Percentiles rank a stretch among this genome's conserved stretches.
phyloP scores from a whole-genome alignment of 2,113 vertebrate genomes.

The Sialia sialis region DNA sequence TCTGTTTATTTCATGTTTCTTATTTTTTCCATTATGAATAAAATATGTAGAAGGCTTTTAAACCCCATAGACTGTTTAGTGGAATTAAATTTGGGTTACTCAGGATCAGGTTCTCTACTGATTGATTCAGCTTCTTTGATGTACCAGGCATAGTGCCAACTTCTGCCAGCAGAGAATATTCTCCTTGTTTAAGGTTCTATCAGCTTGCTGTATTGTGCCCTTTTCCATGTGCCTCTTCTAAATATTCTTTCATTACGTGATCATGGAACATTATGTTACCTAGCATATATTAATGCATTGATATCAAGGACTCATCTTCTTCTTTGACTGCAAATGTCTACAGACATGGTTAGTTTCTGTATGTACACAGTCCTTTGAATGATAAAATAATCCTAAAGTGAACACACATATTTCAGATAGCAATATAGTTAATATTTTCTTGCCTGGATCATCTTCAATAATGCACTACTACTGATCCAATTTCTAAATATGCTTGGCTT shows the following conservation, averaged over 20 bases:
- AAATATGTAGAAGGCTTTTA: not conserved
- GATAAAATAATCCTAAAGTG: not conserved
- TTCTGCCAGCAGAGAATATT: constrained; percentile 10
- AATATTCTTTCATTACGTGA: not conserved
- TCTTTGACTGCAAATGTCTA: not conserved
- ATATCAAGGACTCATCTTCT: not conserved
- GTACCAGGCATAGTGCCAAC: not conserved
- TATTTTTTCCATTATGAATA: not conserved
- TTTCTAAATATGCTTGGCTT: not conserved
- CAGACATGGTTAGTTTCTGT: not conserved
- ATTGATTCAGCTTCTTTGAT: not conserved
- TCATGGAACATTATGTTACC: not conserved
- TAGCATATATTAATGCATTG: not conserved
- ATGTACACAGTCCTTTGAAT: not conserved
- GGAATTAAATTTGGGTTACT: not conserved
- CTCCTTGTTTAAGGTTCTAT: not conserved
- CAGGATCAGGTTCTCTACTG: not conserved
- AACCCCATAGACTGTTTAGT: not conserved
- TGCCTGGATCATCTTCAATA: not conserved
- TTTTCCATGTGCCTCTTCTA: not conserved
- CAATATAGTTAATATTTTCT: not conserved
- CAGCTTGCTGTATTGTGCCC: not conserved
- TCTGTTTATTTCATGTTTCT: not conserved
- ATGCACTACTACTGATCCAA: not conserved
- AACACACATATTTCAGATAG: not conserved